A percentile compares a stretch with the other conserved stretches of the same genome.
Conservation (phyloP, 1,140 invertebrate species). For the Tetramorium parvispinum region DNA sequence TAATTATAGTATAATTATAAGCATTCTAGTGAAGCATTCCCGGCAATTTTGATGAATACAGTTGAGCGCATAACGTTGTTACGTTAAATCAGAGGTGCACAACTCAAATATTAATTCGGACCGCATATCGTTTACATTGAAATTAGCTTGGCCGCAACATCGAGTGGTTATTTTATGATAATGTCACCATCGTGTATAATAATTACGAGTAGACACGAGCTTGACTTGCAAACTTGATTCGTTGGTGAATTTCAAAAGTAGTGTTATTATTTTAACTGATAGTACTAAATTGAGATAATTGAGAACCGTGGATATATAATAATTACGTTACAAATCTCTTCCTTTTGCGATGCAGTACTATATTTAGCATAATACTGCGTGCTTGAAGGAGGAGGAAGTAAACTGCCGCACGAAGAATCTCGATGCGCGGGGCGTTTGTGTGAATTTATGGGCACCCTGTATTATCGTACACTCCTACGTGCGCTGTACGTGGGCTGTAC, state of each 20-base stretch:
- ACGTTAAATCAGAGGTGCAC: constrained; percentile 30
- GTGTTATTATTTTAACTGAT: not conserved
- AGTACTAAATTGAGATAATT: constrained; percentile 7
- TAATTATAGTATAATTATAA: constrained; percentile 54
- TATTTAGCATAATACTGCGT: not conserved
- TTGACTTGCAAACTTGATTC: constrained; percentile 18
- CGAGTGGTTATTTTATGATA: constrained; percentile 48
- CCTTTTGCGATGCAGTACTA: not conserved
- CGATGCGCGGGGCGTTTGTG: not conserved
- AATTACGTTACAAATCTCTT: not conserved
- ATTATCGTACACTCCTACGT: constrained; percentile 16
- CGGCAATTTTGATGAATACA: constrained; percentile 37
- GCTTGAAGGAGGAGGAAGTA: not conserved
- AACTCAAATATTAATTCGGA: constrained; percentile 56
- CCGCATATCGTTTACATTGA: constrained; percentile 39
- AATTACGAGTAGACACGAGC: not conserved
- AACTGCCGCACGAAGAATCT: constrained; percentile 8
- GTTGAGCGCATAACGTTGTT: constrained; percentile 6
- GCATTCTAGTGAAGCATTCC: constrained; percentile 41
- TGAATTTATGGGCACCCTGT: constrained; percentile 35
- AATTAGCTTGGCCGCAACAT: constrained; percentile 29
- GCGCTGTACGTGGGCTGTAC: not conserved
- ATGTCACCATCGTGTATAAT: constrained; percentile 9
- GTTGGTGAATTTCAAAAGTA: constrained; percentile 2
- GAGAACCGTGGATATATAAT: not conserved